These are phyloP conservation scores for Campopleginae sp. DNA, from an alignment of 2,888 invertebrate genomes.

Conservation along the genomic window DNA sequence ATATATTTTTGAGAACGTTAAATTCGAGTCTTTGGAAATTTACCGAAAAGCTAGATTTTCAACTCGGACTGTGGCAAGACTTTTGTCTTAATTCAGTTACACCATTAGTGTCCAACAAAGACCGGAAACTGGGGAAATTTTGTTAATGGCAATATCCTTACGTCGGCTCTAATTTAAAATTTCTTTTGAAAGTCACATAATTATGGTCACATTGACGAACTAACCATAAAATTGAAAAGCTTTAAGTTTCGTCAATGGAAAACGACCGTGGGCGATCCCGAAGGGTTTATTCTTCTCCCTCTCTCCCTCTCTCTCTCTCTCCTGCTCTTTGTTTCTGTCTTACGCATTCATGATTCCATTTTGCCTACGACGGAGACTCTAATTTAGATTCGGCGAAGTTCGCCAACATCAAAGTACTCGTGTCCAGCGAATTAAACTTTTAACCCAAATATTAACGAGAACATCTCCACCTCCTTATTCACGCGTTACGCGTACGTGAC, in stretches of 20 bases:
- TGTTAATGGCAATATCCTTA: too few species aligned
- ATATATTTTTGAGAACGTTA: too few species aligned
- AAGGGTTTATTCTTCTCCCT: conserved; percentile 7
- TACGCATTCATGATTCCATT: conserved; percentile 39
- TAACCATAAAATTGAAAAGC: not conserved
- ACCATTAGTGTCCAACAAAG: too few species aligned
- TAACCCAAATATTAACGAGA: conserved; percentile 74
- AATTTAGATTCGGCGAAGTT: conserved; percentile 71
- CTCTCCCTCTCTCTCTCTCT: conserved; percentile 1
- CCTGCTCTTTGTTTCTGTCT: not conserved
- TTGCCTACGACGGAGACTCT: conserved; percentile 58
- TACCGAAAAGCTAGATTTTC: too few species aligned
- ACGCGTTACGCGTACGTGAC: not conserved
- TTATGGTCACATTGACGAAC: too few species aligned
- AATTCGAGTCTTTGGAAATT: too few species aligned
- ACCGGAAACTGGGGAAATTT: too few species aligned
- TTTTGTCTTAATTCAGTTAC: too few species aligned
- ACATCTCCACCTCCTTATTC: conserved; percentile 3
- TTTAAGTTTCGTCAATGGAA: conserved; percentile 44
- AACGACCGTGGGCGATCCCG: conserved; percentile 68
- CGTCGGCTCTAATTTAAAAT: too few species aligned
- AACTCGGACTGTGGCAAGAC: too few species aligned
- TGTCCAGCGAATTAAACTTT: conserved; percentile 74
- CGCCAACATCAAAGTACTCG: conserved; percentile 63
- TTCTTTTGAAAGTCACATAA: too few species aligned